A percentile compares a stretch with the other conserved stretches of the same genome.
phyloP scores from a whole-genome alignment of 2,797 vertebrate species.

The Loris lydekkerianus region DNA sequence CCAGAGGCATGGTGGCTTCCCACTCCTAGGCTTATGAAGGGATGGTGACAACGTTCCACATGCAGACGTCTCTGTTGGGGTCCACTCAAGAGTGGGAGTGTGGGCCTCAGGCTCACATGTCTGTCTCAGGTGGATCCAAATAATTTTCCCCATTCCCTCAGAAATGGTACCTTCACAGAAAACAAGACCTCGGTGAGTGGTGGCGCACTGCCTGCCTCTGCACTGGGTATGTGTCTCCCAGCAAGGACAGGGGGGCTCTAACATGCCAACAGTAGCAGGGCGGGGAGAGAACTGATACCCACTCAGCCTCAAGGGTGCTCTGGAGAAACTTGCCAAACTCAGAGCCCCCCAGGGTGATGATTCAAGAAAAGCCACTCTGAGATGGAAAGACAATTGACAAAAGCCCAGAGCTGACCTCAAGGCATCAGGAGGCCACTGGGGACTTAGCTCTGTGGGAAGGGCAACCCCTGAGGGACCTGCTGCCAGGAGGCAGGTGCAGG shows the following conservation, averaged over 20 bases:
- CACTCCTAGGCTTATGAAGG: fast-evolving
- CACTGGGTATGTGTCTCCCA: fast-evolving
- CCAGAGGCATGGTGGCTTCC: neutral
- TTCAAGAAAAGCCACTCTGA: neutral
- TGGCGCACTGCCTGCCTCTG: fast-evolving
- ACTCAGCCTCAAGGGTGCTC: fast-evolving
- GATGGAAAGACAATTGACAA: neutral
- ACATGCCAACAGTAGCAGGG: too few relatives aligned
- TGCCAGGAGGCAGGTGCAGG: fast-evolving
- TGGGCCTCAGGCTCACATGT: fast-evolving
- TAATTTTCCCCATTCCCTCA: fast-evolving
- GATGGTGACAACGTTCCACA: too few relatives aligned
- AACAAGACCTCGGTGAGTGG: fast-evolving
- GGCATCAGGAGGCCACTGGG: neutral
- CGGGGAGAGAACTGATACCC: fast-evolving
- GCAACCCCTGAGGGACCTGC: neutral
- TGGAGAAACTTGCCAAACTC: neutral
- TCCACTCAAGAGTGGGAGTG: neutral
- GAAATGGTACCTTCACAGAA: fast-evolving
- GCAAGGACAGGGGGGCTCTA: neutral
- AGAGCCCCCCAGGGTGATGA: neutral
- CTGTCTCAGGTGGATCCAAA: neutral
- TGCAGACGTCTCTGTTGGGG: fast-evolving
- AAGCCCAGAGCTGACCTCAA: neutral
- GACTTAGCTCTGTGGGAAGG: neutral